A percentile compares a stretch with the other conserved stretches of the same genome.
Conservation (phyloP, 2,888 invertebrate species). For the Craniophora ligustri region DNA sequence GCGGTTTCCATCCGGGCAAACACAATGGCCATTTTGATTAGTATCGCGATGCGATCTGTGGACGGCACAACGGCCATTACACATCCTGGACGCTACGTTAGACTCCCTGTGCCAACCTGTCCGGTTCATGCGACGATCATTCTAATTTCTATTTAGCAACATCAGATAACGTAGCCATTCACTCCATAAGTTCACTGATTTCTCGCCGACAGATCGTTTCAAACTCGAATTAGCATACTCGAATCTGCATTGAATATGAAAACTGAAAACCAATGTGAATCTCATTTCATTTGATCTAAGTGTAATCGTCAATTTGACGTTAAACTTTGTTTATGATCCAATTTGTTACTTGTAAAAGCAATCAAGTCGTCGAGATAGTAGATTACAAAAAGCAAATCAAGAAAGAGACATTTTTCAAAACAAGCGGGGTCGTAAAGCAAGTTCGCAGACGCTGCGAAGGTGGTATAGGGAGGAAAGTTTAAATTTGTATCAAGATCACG, state of each 20-base stretch:
- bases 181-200: constrained; percentile 37
- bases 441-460: constrained; percentile 24
- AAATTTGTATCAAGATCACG: constrained; percentile 56
- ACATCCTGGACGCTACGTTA: constrained; percentile 59
- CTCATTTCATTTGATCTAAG: constrained; percentile 1
- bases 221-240: neutral
- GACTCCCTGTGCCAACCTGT: constrained; percentile 38
- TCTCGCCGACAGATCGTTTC: constrained; percentile 15
- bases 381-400: constrained; percentile 32
- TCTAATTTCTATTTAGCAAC: constrained; percentile 54
- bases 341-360: constrained; percentile 33
- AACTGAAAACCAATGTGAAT: too few species aligned
- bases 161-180: constrained; percentile 42
- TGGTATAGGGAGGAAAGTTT: constrained; percentile 49
- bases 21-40: constrained; percentile 77
- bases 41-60: constrained; percentile 75
- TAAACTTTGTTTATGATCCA: constrained; percentile 17
- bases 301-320: neutral
- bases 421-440: constrained; percentile 40
- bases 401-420: constrained; percentile 27
- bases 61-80: constrained; percentile 57
- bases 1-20: constrained; percentile 77
- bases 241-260: too few species aligned
- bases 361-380: constrained; percentile 27
- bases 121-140: constrained; percentile 33